These are phyloP conservation scores for Ptycholaimellus sp. DNA, from an alignment of 2,888 invertebrate genomes.

Conservation along the genomic window DNA sequence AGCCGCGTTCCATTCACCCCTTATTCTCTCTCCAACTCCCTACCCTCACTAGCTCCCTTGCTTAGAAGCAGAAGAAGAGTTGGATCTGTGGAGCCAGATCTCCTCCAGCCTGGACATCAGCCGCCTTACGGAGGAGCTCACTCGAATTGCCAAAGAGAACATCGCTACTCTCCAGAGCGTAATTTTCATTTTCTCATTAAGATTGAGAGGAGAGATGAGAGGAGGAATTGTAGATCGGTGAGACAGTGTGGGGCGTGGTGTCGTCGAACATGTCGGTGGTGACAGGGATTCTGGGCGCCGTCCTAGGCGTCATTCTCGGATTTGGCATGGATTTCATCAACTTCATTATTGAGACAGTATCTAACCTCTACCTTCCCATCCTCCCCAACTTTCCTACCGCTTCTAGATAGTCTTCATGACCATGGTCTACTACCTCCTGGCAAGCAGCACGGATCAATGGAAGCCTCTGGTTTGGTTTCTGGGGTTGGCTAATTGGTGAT, in stretches of 20 bases:
- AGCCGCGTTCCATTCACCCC: too few species aligned
- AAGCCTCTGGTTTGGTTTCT: slow-evolving; percentile 68
- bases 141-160: slow-evolving; percentile 21
- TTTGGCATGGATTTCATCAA: slow-evolving; percentile 24
- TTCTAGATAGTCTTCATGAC: slow-evolving; percentile 77
- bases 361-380: neutral
- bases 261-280: slow-evolving; percentile 17
- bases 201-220: neutral
- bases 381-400: neutral
- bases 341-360: slow-evolving; percentile 18
- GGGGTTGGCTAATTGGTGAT: neutral
- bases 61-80: too few species aligned
- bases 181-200: neutral
- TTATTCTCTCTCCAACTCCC: too few species aligned
- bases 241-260: slow-evolving; percentile 18
- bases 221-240: slow-evolving; percentile 13
- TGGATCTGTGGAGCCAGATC: too few species aligned
- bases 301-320: slow-evolving; percentile 17
- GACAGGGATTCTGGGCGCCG: slow-evolving; percentile 13
- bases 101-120: too few species aligned
- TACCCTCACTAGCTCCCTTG: too few species aligned
- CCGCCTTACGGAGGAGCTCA: slow-evolving; percentile 20
- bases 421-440: slow-evolving; percentile 75
- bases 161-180: slow-evolving; percentile 14
- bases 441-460: slow-evolving; percentile 57